Percentiles rank a stretch among this genome's conserved stretches.
Conservation (phyloP, 2,797 vertebrate genomes). For the Podargus strigoides region DNA sequence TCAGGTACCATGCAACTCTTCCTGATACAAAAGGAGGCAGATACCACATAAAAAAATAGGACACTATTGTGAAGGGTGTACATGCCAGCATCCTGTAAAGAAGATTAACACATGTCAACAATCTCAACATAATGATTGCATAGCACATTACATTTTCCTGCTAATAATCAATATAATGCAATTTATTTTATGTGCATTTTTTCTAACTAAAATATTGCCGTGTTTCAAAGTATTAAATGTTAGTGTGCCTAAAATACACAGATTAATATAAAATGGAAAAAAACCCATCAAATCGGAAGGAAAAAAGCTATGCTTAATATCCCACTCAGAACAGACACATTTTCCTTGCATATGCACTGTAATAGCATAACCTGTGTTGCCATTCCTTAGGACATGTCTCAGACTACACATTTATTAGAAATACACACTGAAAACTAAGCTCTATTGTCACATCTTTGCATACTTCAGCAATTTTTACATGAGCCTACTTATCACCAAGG, state of each 20-base stretch:
- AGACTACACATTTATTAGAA: neutral
- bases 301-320: neutral
- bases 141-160: neutral
- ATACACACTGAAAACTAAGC: neutral
- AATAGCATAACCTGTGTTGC: neutral
- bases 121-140: neutral
- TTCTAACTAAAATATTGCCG: neutral
- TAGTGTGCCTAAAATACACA: neutral
- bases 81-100: conserved; percentile 88
- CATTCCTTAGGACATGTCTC: neutral
- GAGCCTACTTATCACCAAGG: neutral
- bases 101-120: neutral
- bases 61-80: conserved; percentile 85
- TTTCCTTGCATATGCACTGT: neutral
- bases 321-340: neutral
- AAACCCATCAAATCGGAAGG: neutral
- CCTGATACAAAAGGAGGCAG: conserved; percentile 83
- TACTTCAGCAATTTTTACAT: neutral
- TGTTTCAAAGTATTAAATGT: neutral
- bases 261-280: neutral
- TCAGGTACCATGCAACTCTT: conserved; percentile 87
- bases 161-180: neutral
- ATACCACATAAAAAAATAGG: conserved; percentile 96
- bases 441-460: neutral
- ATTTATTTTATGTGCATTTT: neutral